Evolutionary conservation across 1,140 invertebrate species (phyloP).

Genomic region (Campodea augens): DNA sequence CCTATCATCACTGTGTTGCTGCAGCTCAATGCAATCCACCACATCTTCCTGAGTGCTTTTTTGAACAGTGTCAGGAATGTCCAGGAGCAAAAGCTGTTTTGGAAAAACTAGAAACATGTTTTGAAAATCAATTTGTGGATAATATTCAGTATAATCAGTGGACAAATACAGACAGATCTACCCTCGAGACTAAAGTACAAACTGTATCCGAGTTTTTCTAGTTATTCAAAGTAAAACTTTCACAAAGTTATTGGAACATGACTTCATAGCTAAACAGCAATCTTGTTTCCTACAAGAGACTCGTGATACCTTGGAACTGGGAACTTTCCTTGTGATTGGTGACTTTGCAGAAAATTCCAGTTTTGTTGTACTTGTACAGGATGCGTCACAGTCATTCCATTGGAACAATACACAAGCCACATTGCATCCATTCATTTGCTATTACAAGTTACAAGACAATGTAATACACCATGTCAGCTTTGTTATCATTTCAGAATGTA

Average conservation of each 20-base stretch:
- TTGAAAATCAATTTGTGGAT: not conserved
- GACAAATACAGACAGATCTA: not conserved
- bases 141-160: not conserved
- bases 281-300: not conserved
- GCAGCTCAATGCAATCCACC: not conserved
- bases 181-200: not conserved
- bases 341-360: too few relatives aligned
- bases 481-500: too few relatives aligned
- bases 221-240: not conserved
- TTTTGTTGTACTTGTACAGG: too few relatives aligned
- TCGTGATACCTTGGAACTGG: too few relatives aligned
- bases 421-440: too few relatives aligned
- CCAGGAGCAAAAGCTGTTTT: not conserved
- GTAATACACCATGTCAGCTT: too few relatives aligned
- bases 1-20: not conserved
- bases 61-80: not conserved
- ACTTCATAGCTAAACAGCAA: not conserved
- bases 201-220: not conserved
- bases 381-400: too few relatives aligned
- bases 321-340: not conserved
- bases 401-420: too few relatives aligned
- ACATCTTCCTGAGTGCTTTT: not conserved
- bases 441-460: too few relatives aligned
- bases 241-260: not conserved
- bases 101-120: not conserved